A percentile compares a stretch with the other conserved stretches of the same genome.
Conservation (phyloP, 2,888 invertebrate species). For the Ophion ventricosus region DNA sequence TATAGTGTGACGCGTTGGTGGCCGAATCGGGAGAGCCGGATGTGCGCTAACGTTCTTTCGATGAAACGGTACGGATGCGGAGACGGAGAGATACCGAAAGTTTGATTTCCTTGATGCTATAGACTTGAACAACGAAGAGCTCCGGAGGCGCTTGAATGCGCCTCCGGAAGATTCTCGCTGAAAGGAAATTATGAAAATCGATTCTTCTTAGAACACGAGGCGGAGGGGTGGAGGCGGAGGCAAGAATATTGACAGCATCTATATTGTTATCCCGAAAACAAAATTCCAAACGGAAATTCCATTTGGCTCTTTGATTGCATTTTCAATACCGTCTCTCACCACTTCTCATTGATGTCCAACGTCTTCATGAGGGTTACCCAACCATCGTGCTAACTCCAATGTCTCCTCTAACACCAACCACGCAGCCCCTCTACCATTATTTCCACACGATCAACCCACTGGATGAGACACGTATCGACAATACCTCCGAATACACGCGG, state of each 20-base stretch:
- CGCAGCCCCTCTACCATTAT: background rate
- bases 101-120: constrained; percentile 53
- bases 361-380: constrained; percentile 32
- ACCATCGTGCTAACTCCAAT: constrained; percentile 5
- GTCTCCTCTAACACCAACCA: background rate
- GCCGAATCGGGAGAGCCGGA: constrained; percentile 16
- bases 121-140: background rate
- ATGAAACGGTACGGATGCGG: constrained; percentile 37
- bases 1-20: constrained; percentile 31
- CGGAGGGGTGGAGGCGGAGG: constrained; percentile 12
- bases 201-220: background rate
- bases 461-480: constrained; percentile 38
- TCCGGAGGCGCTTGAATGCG: too few relatives aligned
- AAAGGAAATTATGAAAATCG: constrained; percentile 41
- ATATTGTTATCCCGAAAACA: constrained; percentile 69
- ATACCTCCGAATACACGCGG: constrained; percentile 1
- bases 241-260: constrained; percentile 61
- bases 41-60: constrained; percentile 39
- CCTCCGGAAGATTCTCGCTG: background rate
- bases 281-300: constrained; percentile 70
- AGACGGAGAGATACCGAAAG: constrained; percentile 60
- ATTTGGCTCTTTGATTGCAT: constrained; percentile 70
- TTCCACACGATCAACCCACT: constrained; percentile 7
- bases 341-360: constrained; percentile 38
- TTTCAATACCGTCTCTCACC: constrained; percentile 23